Evolutionary conservation across 2,888 invertebrate genomes (phyloP), one percentile per base, ranked within the genome.

Genomic region (Aproaerema taeniolella): DNA sequence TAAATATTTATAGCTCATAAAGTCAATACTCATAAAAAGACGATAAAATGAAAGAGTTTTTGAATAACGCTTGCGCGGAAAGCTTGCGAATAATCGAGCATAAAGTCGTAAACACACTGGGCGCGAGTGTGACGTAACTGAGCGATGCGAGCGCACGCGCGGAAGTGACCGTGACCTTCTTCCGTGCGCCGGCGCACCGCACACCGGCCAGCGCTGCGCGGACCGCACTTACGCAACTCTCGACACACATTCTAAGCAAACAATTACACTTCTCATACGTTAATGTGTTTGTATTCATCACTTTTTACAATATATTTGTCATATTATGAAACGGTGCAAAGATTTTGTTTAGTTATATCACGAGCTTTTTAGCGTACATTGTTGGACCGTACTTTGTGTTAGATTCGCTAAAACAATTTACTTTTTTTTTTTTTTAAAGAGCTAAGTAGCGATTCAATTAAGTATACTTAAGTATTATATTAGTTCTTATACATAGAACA

Each of bases 161-260:
- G 57, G 52, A 57, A 52, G 46, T 42, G 47, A 45, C 58, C 57
- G 47, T 58, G 50, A 56, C 59, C 53, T 55, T 58, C 51, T 61
- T 55, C 44, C 41, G 37, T 39, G 29, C 29, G 42, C 35, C 42
- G 15, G 40, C 38, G 10, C 26, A 10, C 32, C 41, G 37, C 15
- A 30, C 16, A 13, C 26, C 25, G 13, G 25, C 25, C 26, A 16
- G 24, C 24, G 33, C 20, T 14, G 25, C 34, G 5, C 20, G 20
- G 11, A 24, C 35, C 14, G 13, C 14, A n/a, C 10, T 8, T 12
- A 29, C 29, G 29, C 26, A n/a, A 26, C 26, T 12, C 28, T 26
- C 14, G 35, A 16, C 35, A 35, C 28, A 35, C 26, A 28, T 35
- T 28, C 32, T 36, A 29, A 28, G 20, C 42, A 8, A 8, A 35